These are phyloP conservation scores for Hypena proboscidalis DNA, from an alignment of 2,888 invertebrate genomes.

Conservation along the genomic window DNA sequence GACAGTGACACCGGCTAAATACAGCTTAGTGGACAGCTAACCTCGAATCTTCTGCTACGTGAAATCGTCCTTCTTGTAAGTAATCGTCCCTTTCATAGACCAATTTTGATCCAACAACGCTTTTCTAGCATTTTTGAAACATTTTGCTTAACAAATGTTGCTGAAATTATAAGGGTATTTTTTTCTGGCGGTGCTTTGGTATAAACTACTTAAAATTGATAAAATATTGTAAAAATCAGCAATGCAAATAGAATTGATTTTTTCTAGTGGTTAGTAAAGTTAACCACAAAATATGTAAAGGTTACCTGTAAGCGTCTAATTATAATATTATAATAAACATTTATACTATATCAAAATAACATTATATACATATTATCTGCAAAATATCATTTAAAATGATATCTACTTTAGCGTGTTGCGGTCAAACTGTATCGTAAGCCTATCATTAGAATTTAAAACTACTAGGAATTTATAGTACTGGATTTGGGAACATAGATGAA, in stretches of 20 bases:
- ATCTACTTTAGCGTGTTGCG: constrained; percentile 31
- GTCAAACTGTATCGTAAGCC: constrained; percentile 39
- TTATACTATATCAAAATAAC: constrained; percentile 5
- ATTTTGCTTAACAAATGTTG: background rate
- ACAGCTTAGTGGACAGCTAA: constrained; percentile 14
- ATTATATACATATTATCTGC: constrained; percentile 39
- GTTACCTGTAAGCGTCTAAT: constrained; percentile 7
- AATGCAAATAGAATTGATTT: constrained; percentile 62
- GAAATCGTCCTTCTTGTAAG: constrained; percentile 28
- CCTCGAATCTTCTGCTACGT: constrained; percentile 10
- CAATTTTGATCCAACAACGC: constrained; percentile 35
- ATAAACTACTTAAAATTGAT: constrained; percentile 24
- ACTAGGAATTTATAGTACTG: constrained; percentile 42
- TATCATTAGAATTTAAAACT: constrained; percentile 29
- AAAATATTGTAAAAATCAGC: constrained; percentile 42
- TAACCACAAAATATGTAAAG: constrained; percentile 2
- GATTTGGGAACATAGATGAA: constrained; percentile 61
- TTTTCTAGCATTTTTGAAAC: constrained; percentile 21
- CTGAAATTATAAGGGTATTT: constrained; percentile 23
- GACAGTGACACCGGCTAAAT: too few species aligned
- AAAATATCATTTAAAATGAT: constrained; percentile 17
- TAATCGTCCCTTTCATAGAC: constrained; percentile 36
- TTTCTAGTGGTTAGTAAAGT: constrained; percentile 20
- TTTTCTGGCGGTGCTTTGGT: constrained; percentile 43
- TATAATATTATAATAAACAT: background rate